These are phyloP conservation scores for Scomber scombrus DNA, from an alignment of 2,113 vertebrate species.

Conservation along the genomic window DNA sequence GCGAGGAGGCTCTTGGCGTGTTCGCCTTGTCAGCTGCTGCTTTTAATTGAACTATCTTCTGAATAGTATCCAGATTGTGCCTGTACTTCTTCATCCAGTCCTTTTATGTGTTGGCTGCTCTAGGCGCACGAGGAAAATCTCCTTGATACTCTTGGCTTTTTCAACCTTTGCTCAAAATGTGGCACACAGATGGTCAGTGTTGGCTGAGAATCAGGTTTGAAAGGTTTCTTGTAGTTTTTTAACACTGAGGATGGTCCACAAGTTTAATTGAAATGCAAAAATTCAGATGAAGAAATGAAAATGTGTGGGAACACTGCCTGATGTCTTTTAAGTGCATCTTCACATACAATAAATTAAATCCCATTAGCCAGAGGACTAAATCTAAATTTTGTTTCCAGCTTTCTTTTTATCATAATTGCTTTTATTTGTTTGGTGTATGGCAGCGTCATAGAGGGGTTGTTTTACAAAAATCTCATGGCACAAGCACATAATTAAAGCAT, in stretches of 20 bases:
- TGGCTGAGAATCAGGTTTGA: slow-evolving; percentile 52
- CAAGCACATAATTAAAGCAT: slow-evolving; percentile 75
- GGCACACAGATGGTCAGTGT: slow-evolving; percentile 77
- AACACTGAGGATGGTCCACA: slow-evolving; percentile 37
- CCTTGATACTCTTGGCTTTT: slow-evolving; percentile 64
- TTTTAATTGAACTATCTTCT: slow-evolving; percentile 73
- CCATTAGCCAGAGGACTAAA: slow-evolving; percentile 71
- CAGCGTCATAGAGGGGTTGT: slow-evolving; percentile 37
- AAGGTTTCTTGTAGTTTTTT: slow-evolving; percentile 29
- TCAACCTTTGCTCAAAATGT: slow-evolving; percentile 74
- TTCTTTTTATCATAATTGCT: slow-evolving; percentile 69
- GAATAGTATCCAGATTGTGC: slow-evolving; percentile 72
- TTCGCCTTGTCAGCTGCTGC: slow-evolving; percentile 77
- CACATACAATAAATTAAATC: slow-evolving; percentile 60
- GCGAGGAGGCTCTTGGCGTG: slow-evolving; percentile 74
- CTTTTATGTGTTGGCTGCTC: slow-evolving; percentile 70
- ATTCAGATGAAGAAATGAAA: slow-evolving; percentile 39
- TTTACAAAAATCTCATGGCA: slow-evolving; percentile 68
- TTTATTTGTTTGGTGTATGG: slow-evolving; percentile 43
- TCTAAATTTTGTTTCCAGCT: slow-evolving; percentile 71
- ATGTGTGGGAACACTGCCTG: slow-evolving; percentile 26
- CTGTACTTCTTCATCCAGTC: slow-evolving; percentile 67
- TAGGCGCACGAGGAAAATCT: slow-evolving; percentile 61
- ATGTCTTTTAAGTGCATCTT: slow-evolving; percentile 28
- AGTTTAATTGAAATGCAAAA: slow-evolving; percentile 61